A percentile compares a stretch with the other conserved stretches of the same genome.
phyloP scores from a whole-genome alignment of 2,797 vertebrate species.

The Pampus argenteus region DNA sequence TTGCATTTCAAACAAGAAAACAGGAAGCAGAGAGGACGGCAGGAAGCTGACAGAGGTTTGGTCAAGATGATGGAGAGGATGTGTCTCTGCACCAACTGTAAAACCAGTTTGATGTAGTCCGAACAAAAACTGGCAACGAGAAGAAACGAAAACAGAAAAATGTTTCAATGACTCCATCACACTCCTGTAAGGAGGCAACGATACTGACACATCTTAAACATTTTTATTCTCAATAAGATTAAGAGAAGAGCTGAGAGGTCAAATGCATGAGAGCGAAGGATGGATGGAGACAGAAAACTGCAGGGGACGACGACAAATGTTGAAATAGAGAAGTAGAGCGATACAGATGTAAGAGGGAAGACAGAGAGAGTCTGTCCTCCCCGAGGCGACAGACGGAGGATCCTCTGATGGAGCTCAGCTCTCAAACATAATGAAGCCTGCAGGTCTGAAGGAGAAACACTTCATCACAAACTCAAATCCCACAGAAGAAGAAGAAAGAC shows the following conservation, averaged over 20 bases:
- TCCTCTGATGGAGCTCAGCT: constrained; percentile 51
- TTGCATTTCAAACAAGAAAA: constrained; percentile 26
- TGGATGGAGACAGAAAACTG: constrained; percentile 11
- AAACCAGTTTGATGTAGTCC: neutral
- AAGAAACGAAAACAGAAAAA: neutral
- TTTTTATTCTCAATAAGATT: too few relatives aligned
- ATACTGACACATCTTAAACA: too few relatives aligned
- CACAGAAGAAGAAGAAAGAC: constrained; percentile 1
- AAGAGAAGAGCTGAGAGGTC: constrained; percentile 8
- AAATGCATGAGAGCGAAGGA: constrained; percentile 10
- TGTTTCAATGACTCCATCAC: too few relatives aligned
- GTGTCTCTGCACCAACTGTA: neutral
- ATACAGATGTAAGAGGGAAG: too few relatives aligned
- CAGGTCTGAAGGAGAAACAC: constrained; percentile 32
- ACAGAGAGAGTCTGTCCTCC: neutral
- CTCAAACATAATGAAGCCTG: constrained; percentile 54
- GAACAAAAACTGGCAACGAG: neutral
- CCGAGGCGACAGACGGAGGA: constrained; percentile 45
- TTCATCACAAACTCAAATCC: constrained; percentile 26
- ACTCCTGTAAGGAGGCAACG: too few relatives aligned
- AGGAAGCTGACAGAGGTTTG: constrained; percentile 22
- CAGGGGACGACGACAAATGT: constrained; percentile 36
- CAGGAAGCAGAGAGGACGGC: constrained; percentile 12
- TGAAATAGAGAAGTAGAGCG: constrained; percentile 34
- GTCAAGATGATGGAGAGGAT: constrained; percentile 9